Evolutionary conservation across 2,113 vertebrate genomes (phyloP), one percentile per base, ranked within the genome.

Genomic region (Romanogobio albipinnatus): DNA sequence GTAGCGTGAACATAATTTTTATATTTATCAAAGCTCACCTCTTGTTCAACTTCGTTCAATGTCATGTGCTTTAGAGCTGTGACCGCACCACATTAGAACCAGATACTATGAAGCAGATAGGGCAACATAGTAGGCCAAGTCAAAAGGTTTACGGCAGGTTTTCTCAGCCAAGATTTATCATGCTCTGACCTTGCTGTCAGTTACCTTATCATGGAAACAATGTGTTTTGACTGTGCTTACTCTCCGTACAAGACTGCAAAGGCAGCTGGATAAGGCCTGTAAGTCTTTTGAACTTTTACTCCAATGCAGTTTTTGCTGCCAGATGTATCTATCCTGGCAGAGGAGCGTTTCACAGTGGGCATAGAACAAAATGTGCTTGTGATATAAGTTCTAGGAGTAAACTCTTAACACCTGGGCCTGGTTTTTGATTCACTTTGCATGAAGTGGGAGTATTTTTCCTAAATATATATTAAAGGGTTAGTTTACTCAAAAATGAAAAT

Each of bases 291-390:
- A 86, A 59, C 90, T 87, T 70, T 86, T 76, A 89, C 85, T 82
- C 81, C 45, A 82, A 91, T 83, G 89, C 92, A 88, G 89, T 83
- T 88, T 87, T 91, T 88, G 78, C 92, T 89, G 88, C 89, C 90
- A 92, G 93, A 94, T 86, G 88, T 90, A 94, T 94, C 91, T 91
- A 90, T 93, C 91, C 91, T 80, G 75, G 87, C 90, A 91, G 89
- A 93, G 87, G 76, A 89, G 89, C 89, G 10, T 36, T 75, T 61
- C 43, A 66, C 74, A 78, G 86, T 61, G 24, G 79, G 74, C 70
- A 33, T 61, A 76, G 62, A 77, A 47, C 47, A 82, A 51, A 9
- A 59, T 84, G 39, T 85, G 53, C 49, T 58, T 79, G 66, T 61
- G 82, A 84, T 84, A 74, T 49, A 82, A 66, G 43, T 53, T 47